Conservation (phyloP, 2,113 vertebrate genomes). For the Trinectes maculatus region DNA sequence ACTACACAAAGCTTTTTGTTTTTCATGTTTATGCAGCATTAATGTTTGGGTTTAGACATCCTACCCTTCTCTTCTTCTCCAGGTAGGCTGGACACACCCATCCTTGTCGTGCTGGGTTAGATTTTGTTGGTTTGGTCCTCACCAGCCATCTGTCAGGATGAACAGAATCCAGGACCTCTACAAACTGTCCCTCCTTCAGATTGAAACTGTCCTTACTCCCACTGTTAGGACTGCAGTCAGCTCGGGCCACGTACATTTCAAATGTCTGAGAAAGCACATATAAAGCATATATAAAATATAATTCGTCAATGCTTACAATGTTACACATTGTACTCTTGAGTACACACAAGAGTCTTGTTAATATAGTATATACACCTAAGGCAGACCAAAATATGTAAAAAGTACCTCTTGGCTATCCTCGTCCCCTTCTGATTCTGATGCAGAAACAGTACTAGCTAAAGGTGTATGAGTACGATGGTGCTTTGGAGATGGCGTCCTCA, state of each 20-base stretch:
- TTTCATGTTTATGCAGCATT: background rate
- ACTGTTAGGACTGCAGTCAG: conserved; percentile 86
- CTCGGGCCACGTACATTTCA: conserved; percentile 93
- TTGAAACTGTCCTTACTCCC: conserved; percentile 87
- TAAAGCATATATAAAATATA: background rate
- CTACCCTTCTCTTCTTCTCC: conserved; percentile 93
- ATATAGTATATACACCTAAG: background rate
- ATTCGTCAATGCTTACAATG: no score
- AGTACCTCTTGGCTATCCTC: conserved; percentile 73
- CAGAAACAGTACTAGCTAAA: conserved; percentile 65
- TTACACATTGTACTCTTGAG: background rate
- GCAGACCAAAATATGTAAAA: background rate
- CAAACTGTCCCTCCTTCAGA: conserved; percentile 94
- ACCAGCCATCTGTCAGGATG: conserved; percentile 95
- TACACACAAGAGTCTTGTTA: background rate
- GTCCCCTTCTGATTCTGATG: conserved; percentile 82
- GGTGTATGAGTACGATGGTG: conserved; percentile 70
- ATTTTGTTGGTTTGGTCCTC: conserved; percentile 95
- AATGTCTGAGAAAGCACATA: conserved; percentile 83
- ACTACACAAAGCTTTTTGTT: background rate
- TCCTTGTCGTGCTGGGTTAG: conserved; percentile 90
- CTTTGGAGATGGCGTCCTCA: conserved; percentile 76
- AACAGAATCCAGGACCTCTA: conserved; percentile 93
- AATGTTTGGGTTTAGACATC: background rate
- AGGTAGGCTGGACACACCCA: conserved; percentile 97